These are phyloP conservation scores for Phocoena phocoena DNA, from an alignment of 2,113 vertebrate species.

Conservation along the genomic window DNA sequence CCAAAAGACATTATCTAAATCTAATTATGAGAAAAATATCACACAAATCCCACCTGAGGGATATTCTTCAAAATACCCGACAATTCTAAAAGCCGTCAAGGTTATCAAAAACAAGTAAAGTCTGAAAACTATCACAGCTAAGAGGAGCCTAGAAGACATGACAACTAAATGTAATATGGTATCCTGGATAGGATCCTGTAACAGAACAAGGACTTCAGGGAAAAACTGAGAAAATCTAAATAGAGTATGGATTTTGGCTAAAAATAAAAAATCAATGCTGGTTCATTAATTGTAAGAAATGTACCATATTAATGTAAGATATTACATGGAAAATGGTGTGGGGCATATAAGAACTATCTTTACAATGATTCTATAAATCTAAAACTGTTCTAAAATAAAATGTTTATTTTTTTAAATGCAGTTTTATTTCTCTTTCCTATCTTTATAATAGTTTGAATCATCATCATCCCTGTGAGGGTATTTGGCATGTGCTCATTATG, in stretches of 20 bases:
- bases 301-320: conserved; percentile 15
- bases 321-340: not conserved
- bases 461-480: not conserved
- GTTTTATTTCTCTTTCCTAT: conserved; percentile 42
- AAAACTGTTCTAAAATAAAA: conserved; percentile 56
- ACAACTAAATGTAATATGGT: not conserved
- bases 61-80: not conserved
- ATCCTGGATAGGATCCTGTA: not conserved
- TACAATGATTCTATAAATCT: conserved; percentile 43
- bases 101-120: conserved; percentile 42
- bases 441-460: conserved; percentile 50
- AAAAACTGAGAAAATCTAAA: not conserved
- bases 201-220: not conserved
- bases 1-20: not conserved
- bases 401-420: conserved; percentile 37
- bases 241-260: not conserved
- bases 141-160: not conserved
- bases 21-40: conserved; percentile 27
- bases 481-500: conserved; percentile 42
- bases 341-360: not conserved
- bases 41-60: not conserved
- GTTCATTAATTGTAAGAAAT: conserved; percentile 48
- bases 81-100: not conserved
- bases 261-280: not conserved
- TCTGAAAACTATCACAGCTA: conserved; percentile 25